A percentile compares a stretch with the other conserved stretches of the same genome.
phyloP scores from a whole-genome alignment of 2,113 vertebrate species.

The Malurus melanocephalus region DNA sequence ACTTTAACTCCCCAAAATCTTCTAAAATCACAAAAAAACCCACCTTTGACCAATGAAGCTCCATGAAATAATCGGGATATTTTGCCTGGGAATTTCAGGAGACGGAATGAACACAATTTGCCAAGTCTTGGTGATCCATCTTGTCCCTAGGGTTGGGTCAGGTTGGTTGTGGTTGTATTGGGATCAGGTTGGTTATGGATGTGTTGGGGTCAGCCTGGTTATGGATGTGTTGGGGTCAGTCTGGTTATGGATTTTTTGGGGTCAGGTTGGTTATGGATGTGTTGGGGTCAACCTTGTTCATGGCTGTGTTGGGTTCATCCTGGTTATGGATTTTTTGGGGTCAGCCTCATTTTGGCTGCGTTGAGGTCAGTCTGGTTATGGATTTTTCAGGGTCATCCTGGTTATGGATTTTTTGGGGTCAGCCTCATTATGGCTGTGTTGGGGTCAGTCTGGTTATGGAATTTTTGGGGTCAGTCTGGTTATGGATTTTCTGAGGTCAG shows the following conservation, averaged over 20 bases:
- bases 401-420: too few species aligned
- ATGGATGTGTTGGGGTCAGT: fast-evolving
- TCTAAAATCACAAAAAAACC: background rate
- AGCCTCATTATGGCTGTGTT: too few species aligned
- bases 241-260: too few species aligned
- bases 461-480: background rate
- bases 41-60: fast-evolving
- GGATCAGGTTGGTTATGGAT: background rate
- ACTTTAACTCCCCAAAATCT: background rate
- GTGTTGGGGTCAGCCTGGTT: background rate
- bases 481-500: fast-evolving
- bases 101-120: background rate
- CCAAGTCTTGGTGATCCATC: background rate
- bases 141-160: background rate
- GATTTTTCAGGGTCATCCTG: background rate
- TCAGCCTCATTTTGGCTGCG: too few species aligned
- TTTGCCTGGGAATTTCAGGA: background rate
- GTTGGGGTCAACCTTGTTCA: too few species aligned
- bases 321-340: background rate
- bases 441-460: background rate
- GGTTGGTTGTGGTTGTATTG: background rate
- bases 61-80: fast-evolving
- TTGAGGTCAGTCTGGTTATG: too few species aligned
- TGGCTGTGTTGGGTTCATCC: background rate
- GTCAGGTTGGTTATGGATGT: too few species aligned